Percentiles rank a stretch among this genome's conserved stretches.
These are phyloP conservation scores for Philypnodon macrostomus DNA, from an alignment of 2,797 vertebrate genomes.

Conservation along the genomic window DNA sequence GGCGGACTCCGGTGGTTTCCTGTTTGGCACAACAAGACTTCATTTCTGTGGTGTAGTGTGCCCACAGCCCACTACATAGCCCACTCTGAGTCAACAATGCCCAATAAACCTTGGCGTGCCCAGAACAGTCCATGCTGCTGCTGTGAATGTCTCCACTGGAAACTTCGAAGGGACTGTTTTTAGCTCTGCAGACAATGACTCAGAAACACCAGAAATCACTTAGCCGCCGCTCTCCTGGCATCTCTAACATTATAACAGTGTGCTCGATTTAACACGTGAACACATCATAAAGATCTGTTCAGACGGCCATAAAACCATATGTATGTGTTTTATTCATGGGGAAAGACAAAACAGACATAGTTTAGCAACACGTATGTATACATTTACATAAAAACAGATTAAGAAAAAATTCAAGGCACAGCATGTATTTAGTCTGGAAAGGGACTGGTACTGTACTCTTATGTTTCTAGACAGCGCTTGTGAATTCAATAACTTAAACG, in stretches of 20 bases:
- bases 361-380: too few species aligned
- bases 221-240: conserved; percentile 12
- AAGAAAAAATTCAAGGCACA: too few species aligned
- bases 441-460: too few species aligned
- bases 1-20: conserved; percentile 43
- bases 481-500: too few species aligned
- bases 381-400: too few species aligned
- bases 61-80: conserved; percentile 58
- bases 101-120: conserved; percentile 38
- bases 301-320: not conserved
- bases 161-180: conserved; percentile 55
- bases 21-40: conserved; percentile 52
- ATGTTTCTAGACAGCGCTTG: too few species aligned
- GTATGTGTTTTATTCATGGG: conserved; percentile 25
- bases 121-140: conserved; percentile 40
- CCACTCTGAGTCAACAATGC: conserved; percentile 61
- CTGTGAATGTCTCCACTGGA: conserved; percentile 67
- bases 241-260: not conserved
- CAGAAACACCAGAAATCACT: conserved; percentile 50
- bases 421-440: too few species aligned
- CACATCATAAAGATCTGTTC: not conserved
- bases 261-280: conserved; percentile 20
- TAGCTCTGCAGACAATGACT: conserved; percentile 59
- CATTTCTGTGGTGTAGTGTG: conserved; percentile 46
- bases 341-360: too few species aligned